A percentile compares a stretch with the other conserved stretches of the same genome.
These are phyloP conservation scores for Tiaroga cobitis DNA, from an alignment of 2,797 vertebrate genomes.

Conservation along the genomic window DNA sequence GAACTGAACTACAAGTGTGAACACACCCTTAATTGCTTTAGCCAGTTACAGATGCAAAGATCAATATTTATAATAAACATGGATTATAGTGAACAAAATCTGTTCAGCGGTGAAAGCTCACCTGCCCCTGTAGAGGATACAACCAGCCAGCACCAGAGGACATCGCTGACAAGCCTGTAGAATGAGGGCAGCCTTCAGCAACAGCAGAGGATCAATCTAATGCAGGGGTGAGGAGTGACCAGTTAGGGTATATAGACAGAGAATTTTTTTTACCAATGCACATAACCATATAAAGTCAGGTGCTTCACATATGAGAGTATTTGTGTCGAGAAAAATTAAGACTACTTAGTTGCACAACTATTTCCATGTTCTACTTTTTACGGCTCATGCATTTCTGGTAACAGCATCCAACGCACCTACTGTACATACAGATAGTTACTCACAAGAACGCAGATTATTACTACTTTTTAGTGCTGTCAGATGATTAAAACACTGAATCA, in stretches of 20 bases:
- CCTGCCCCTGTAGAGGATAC: slow-evolving; percentile 89
- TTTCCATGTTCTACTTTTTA: too few relatives aligned
- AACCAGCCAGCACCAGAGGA: slow-evolving; percentile 86
- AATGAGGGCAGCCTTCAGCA: slow-evolving; percentile 95
- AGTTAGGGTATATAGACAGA: neutral
- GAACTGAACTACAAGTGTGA: neutral
- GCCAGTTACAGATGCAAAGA: neutral
- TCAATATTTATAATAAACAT: neutral
- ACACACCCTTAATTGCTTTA: neutral
- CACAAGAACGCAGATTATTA: too few relatives aligned
- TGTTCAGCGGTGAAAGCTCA: slow-evolving; percentile 64
- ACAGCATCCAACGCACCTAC: too few relatives aligned
- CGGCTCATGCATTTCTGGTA: too few relatives aligned
- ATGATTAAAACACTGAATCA: too few relatives aligned
- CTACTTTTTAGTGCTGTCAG: too few relatives aligned
- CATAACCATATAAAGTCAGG: neutral
- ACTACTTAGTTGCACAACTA: too few relatives aligned
- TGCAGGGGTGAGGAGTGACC: neutral
- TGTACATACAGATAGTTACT: too few relatives aligned
- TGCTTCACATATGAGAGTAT: neutral
- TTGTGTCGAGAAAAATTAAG: neutral
- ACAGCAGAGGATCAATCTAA: slow-evolving; percentile 92
- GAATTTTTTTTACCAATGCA: neutral
- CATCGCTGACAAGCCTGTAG: slow-evolving; percentile 92
- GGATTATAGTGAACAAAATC: neutral